Evolutionary conservation across 2,113 vertebrate genomes (phyloP).

Genomic region (Cisticola juncidis): DNA sequence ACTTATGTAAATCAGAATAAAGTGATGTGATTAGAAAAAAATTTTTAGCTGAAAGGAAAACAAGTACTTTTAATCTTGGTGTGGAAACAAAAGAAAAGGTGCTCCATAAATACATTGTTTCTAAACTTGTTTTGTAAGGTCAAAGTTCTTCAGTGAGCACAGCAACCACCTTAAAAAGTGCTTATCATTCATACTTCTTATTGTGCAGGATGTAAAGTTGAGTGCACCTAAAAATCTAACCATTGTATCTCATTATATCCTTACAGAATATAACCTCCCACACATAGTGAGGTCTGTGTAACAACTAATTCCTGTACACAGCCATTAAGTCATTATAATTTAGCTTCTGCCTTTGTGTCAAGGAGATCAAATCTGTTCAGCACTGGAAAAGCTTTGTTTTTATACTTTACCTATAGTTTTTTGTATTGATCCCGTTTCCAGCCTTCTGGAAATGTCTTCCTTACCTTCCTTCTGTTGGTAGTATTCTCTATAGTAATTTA

Average conservation of each 20-base stretch:
- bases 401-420: neutral
- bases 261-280: neutral
- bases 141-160: neutral
- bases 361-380: neutral
- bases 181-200: neutral
- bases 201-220: neutral
- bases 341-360: neutral
- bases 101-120: neutral
- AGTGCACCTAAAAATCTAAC: neutral
- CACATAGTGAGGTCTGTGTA: neutral
- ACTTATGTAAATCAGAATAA: constrained; percentile 57
- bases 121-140: neutral
- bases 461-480: neutral
- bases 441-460: neutral
- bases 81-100: constrained; percentile 12
- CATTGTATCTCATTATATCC: neutral
- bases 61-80: neutral
- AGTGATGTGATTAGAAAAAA: constrained; percentile 35
- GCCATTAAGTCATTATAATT: neutral
- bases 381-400: neutral
- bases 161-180: neutral
- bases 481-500: neutral
- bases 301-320: neutral
- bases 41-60: constrained; percentile 48
- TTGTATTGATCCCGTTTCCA: neutral